Evolutionary conservation across 1,140 invertebrate genomes (phyloP), one percentile per base, ranked within the genome.

Genomic region (Drosophila sp.): DNA sequence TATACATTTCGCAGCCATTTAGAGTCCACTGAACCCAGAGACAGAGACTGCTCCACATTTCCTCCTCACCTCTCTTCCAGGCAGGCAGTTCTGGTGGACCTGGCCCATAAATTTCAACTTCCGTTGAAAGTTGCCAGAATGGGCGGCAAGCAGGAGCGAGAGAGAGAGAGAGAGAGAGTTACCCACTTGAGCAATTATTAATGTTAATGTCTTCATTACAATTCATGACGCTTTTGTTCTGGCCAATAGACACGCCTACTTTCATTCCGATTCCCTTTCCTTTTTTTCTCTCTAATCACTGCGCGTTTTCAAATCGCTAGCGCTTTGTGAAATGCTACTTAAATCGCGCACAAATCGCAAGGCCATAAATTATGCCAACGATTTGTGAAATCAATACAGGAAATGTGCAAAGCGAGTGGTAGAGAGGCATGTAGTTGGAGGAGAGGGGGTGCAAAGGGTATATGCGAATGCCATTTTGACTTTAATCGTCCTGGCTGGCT

Each of bases 191-290:
- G 60, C 74, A 78, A 80, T 90, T 90, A 90, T 90, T 66, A 78
- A 90, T 90, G 86, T 76, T 90, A 90, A 90, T 90, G 66, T 87
- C 84, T 90, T 86, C 86, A 90, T 86, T 90, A 82, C 78, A 61
- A 89, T 66, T 72, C 72, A 54, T 57, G 73, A 29, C 60, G 40
- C 65, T 64, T 44, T 35, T 38, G 30, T 38, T 32, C 27, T 70
- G 60, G 33, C 66, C 74, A 72, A 27, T 55, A 54, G 57, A 11
- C 30, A 68, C 55, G 62, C 60, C 68, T 33, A 11, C 62, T 25
- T 58, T 23, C 11, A n/a, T 25, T 2, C 1, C 5, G 6, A 1
- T 3, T 23, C 0, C 23, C 23, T 1, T 8, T 7, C 3, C 44
- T 10, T 2, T 17, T 1, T 4, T 30, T 17, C 25, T 60, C 68